These are phyloP conservation scores for Psittacula echo DNA, from an alignment of 2,797 vertebrate genomes.

Conservation along the genomic window DNA sequence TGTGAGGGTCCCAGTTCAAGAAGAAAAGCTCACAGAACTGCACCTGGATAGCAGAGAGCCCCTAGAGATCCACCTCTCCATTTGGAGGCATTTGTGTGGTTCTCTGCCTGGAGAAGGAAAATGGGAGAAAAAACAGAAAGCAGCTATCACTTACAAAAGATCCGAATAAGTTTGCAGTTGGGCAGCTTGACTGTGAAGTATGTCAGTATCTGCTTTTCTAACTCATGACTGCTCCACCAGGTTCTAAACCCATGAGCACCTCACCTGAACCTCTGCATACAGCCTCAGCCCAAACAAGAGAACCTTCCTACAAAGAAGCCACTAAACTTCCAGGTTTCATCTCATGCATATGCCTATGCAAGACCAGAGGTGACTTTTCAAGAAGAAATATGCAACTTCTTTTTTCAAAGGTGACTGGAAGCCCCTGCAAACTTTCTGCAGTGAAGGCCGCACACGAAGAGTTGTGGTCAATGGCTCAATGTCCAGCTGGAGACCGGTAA, in stretches of 20 bases:
- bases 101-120: background rate
- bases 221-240: background rate
- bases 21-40: background rate
- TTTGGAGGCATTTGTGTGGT: background rate
- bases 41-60: background rate
- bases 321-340: background rate
- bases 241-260: background rate
- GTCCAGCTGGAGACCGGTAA: too few relatives aligned
- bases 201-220: rapidly evolving
- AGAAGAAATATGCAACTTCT: rapidly evolving
- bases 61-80: background rate
- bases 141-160: background rate
- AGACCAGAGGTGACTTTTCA: background rate
- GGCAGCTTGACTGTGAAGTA: background rate
- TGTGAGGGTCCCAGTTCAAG: background rate
- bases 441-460: background rate
- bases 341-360: rapidly evolving
- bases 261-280: background rate
- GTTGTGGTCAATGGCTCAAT: too few relatives aligned
- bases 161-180: background rate
- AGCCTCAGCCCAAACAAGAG: background rate
- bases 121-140: background rate
- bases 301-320: background rate
- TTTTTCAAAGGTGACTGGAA: background rate
- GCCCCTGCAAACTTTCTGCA: background rate